Conservation (phyloP, 2,797 vertebrate species). For the Gephyroberyx darwinii region DNA sequence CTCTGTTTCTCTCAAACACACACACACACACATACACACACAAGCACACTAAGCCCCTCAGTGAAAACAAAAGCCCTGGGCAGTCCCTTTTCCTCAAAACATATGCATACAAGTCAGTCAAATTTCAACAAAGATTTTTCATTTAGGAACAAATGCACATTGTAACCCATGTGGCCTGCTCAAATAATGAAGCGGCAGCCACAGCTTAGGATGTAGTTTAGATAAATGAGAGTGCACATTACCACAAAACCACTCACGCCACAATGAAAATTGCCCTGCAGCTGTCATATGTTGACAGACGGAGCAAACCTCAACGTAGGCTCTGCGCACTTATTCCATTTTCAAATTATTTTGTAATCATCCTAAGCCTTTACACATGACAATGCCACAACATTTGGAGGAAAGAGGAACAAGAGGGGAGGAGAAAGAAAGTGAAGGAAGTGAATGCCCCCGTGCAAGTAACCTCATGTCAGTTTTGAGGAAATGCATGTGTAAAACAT, state of each 20-base stretch:
- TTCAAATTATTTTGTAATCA: constrained; percentile 85
- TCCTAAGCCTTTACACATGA: constrained; percentile 77
- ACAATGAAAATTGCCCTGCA: constrained; percentile 82
- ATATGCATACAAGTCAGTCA: constrained; percentile 67
- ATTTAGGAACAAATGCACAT: constrained; percentile 76
- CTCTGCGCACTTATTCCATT: constrained; percentile 79
- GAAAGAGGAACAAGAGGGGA: constrained; percentile 46
- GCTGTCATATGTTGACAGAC: constrained; percentile 83
- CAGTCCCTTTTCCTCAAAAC: constrained; percentile 62
- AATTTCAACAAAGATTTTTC: constrained; percentile 71
- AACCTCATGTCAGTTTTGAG: constrained; percentile 3
- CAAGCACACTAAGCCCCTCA: constrained; percentile 12
- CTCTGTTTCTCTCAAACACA: constrained; percentile 21
- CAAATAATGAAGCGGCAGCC: constrained; percentile 78
- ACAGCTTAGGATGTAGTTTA: constrained; percentile 79
- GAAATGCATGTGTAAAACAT: constrained; percentile 11
- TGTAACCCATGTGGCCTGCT: constrained; percentile 72
- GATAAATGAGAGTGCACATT: constrained; percentile 79
- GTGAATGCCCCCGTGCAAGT: constrained; percentile 38
- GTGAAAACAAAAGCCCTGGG: constrained; percentile 45
- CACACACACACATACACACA: constrained; percentile 1
- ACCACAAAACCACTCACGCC: constrained; percentile 82
- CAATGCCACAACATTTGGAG: constrained; percentile 70
- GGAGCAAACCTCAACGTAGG: constrained; percentile 79
- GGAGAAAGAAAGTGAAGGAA: constrained; percentile 33